Base-by-base conservation (phyloP, 1,140 invertebrate species). In the Sitophilus oryzae region DNA sequence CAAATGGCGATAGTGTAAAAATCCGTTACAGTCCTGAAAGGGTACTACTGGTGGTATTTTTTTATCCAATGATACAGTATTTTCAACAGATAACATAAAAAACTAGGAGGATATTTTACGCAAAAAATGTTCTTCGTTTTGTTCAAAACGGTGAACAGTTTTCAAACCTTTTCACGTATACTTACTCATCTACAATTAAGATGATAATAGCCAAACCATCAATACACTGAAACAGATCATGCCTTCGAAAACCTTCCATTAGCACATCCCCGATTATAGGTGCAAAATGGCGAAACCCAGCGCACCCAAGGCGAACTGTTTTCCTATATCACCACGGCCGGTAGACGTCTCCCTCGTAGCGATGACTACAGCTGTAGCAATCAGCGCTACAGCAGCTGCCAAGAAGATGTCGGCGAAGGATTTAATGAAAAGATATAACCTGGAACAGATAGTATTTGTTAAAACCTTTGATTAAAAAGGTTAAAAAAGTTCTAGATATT, bases 331-430 rank as follows among this genome's bases (percentile, higher is more conserved):
- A 0, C 86, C 86, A 6, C 86, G 78, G 5, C 87, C 85, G 19
- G 84, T 78, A 0, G 85, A 87, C 1, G 86, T 88, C 66, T 90
- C 86, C 14, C 85, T 76, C 0, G 87, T 86, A 1, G 88, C 86
- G 38, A 88, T 86, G 1, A 91, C 82, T n/a, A 87, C 79, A 0
- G 85, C 85, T 0, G 85, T 83, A 40, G 86, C 84, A 1, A 90
- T 66, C 1, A 91, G 63, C 0, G 84, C 82, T 0, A 89, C 70
- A 0, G 80, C 80, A 0, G 85, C 81, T 14, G 83, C 82, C 21
- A 84, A 78, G 62, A 88, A 88, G n/a, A 88, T 82, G 62, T 90
- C 87, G 2, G 83, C 86, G 35, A 88, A 60, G 8, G 83, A 79
- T 37, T 88, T 80, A 4, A 87, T 74, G 5, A 80, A 66, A 14